phyloP scores from a whole-genome alignment of 92 coral and sea anemone species.

The Phenganax stokvisi region DNA sequence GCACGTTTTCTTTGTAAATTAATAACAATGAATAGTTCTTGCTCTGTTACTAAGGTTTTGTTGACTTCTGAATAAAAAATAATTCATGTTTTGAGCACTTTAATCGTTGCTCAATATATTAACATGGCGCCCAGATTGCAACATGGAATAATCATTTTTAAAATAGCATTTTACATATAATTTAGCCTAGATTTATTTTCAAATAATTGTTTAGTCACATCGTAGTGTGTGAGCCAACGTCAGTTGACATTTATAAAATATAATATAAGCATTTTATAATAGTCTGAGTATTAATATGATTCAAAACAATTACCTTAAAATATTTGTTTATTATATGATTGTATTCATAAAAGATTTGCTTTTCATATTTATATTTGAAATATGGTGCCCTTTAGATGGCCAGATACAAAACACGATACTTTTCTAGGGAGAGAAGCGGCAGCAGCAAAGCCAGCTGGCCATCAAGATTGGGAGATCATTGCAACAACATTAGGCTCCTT shows the following conservation, averaged over 20 bases:
- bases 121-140: background rate
- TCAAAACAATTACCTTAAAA: background rate
- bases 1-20: slow-evolving; percentile 13
- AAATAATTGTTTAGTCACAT: too few species aligned
- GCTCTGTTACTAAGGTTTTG: slow-evolving; percentile 12
- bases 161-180: too few species aligned
- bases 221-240: too few species aligned
- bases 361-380: slow-evolving; percentile 32
- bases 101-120: background rate
- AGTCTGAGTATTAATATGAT: too few species aligned
- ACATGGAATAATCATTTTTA: too few species aligned
- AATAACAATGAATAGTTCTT: background rate
- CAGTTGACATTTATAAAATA: too few species aligned
- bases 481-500: slow-evolving; percentile 43
- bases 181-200: too few species aligned
- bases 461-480: slow-evolving; percentile 53
- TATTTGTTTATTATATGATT: background rate
- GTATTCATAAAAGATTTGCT: background rate
- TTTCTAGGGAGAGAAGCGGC: slow-evolving; percentile 41
- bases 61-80: slow-evolving; percentile 1
- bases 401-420: slow-evolving; percentile 40
- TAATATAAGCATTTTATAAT: too few species aligned
- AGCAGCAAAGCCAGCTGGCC: slow-evolving; percentile 39
- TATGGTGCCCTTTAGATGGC: slow-evolving; percentile 64
- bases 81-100: background rate